Percentiles rank a stretch among this genome's conserved stretches.
Conservation (phyloP, 2,113 vertebrate species). For the Passer montanus region DNA sequence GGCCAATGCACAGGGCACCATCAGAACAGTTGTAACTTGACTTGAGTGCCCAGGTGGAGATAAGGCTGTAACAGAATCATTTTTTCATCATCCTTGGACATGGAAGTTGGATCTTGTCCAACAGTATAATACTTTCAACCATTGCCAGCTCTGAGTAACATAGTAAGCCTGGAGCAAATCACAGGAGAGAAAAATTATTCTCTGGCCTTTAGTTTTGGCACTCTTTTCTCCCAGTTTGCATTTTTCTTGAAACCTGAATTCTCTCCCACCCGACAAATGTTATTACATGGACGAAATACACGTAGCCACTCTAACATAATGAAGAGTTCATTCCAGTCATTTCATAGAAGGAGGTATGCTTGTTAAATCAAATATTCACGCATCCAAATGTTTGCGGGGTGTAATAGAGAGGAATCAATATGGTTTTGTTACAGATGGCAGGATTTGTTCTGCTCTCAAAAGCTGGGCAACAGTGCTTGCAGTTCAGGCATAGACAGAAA, state of each 20-base stretch:
- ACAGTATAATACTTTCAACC: background rate
- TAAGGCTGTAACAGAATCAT: background rate
- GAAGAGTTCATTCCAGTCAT: background rate
- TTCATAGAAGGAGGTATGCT: background rate
- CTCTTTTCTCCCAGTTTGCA: background rate
- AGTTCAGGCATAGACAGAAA: background rate
- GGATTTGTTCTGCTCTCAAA: background rate
- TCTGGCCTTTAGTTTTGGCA: background rate
- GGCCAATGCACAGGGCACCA: rapidly evolving
- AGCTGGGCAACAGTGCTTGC: background rate
- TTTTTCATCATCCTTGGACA: background rate
- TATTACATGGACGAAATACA: background rate
- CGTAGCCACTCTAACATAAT: background rate
- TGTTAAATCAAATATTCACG: background rate
- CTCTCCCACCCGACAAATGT: background rate
- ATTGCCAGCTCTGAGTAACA: background rate
- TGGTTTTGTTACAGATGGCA: background rate
- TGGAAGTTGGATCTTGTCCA: background rate
- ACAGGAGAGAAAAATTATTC: background rate
- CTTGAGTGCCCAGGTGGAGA: background rate
- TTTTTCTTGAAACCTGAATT: background rate
- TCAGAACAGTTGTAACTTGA: background rate
- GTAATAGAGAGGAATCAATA: background rate
- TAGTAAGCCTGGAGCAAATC: background rate
- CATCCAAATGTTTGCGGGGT: background rate